Conservation (phyloP, 2,113 vertebrate genomes). For the Malurus melanocephalus region DNA sequence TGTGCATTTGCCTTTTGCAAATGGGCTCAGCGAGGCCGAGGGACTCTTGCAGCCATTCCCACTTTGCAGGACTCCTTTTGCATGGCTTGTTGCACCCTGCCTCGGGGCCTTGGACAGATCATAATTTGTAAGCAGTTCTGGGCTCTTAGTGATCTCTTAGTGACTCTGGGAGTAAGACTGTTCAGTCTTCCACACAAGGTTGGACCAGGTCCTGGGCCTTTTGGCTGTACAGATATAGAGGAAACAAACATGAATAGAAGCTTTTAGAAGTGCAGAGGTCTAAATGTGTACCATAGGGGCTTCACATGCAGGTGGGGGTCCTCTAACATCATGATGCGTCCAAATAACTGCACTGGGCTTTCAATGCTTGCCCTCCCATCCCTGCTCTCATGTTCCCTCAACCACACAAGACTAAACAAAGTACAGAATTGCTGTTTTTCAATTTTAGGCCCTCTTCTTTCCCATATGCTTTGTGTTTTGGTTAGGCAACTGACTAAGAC, state of each 20-base stretch:
- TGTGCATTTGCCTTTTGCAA: neutral
- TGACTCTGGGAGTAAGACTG: neutral
- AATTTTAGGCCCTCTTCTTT: slow-evolving; percentile 35
- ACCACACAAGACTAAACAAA: slow-evolving; percentile 55
- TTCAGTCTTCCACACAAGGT: neutral
- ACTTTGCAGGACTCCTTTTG: accelerated
- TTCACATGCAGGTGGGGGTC: neutral
- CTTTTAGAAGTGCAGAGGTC: neutral
- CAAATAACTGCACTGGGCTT: slow-evolving; percentile 7
- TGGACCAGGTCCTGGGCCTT: neutral
- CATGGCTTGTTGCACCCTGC: neutral
- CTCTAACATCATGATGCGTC: neutral
- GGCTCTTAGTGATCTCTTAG: neutral
- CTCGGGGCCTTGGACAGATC: neutral
- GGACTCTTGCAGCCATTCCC: neutral
- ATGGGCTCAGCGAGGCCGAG: neutral
- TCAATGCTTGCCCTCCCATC: neutral
- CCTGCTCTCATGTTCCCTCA: neutral
- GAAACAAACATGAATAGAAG: neutral
- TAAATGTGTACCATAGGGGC: slow-evolving; percentile 18
- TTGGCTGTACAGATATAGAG: neutral
- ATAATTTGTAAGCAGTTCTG: accelerated
- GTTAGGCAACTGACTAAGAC: slow-evolving; percentile 47
- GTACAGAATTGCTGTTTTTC: slow-evolving; percentile 26
- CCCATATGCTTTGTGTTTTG: slow-evolving; percentile 57